phyloP scores from a whole-genome alignment of 2,888 invertebrate genomes.

The Archaeoteleia sp. region DNA sequence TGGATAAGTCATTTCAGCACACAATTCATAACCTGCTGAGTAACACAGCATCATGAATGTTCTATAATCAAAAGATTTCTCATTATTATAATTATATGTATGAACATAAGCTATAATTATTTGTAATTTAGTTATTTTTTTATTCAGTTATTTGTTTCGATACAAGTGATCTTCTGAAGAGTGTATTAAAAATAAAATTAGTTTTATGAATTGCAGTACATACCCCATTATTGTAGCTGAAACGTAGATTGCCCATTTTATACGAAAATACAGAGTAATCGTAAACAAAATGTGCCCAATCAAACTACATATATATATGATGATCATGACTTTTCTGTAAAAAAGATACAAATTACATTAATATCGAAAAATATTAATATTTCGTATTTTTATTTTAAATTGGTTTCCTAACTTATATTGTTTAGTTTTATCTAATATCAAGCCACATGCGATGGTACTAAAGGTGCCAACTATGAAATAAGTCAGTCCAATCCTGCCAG shows the following conservation, averaged over 20 bases:
- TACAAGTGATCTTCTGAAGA: background rate
- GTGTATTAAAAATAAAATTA: background rate
- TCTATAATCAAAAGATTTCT: no score
- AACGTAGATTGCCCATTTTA: constrained; percentile 66
- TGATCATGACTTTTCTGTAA: constrained; percentile 77
- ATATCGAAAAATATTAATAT: constrained; percentile 9
- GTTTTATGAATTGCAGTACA: no score
- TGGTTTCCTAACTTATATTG: constrained; percentile 77
- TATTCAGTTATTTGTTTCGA: no score
- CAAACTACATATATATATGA: constrained; percentile 63
- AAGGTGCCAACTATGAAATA: constrained; percentile 79
- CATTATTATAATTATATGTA: no score
- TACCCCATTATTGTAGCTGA: constrained; percentile 66
- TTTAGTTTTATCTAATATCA: constrained; percentile 79
- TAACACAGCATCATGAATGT: constrained; percentile 85
- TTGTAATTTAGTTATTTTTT: no score
- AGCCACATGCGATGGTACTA: constrained; percentile 79
- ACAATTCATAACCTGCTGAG: constrained; percentile 83
- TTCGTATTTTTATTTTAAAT: constrained; percentile 55
- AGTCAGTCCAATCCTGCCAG: constrained; percentile 78
- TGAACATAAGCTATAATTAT: no score
- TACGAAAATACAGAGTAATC: constrained; percentile 57
- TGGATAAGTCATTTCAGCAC: constrained; percentile 83
- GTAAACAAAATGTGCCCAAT: constrained; percentile 66
- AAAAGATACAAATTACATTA: no score